Evolutionary conservation across 2,797 vertebrate species (phyloP), one percentile per base, ranked within the genome.

Genomic region (Gallinago stenura): DNA sequence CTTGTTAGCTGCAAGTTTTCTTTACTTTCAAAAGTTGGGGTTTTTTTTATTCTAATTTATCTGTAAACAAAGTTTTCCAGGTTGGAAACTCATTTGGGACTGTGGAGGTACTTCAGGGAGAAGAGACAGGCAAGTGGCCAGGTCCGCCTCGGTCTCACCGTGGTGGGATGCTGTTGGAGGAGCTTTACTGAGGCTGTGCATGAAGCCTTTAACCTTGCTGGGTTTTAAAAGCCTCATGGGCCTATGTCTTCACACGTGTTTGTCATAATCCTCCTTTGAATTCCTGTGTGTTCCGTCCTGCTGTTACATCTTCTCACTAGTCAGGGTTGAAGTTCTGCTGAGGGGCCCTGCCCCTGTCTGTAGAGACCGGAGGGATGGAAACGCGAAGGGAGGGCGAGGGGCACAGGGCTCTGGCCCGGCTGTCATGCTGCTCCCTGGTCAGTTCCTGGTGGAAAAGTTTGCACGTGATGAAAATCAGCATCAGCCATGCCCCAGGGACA

Each of bases 91-190:
- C 13, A 15, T 65, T 57, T 57, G 43, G 37, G 51, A n/a, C 41
- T 37, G 15, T 51, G 35, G 21, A 12, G 51, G 21, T 80, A 15
- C 25, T 69, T 71, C 11, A 80, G 28, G 28, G 25, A 41, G 85
- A 80, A 73, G 58, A 93, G 46, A 13, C 17, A 69, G 33, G 9
- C 12, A 6, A 0, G 1, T 9, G 0, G 1, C 21, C 25, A 33
- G 11, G 13, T 56, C 31, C 10, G 8, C 6, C 8, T 82, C 25
- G 33, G 7, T 77, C 31, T 68, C 1, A 1, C 43, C 3, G 1
- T 33, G 45, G 24, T 90, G 57, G 17, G 9, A 46, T 70, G 51
- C 26, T 66, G 21, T 33, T 6, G 1, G 22, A 70, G 25, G 10
- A 57, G 30, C 24, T 89, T 87, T 56, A 35, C 33, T 5, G 18